Evolutionary conservation across 2,113 vertebrate genomes (phyloP).

Genomic region (Phaethon lepturus): DNA sequence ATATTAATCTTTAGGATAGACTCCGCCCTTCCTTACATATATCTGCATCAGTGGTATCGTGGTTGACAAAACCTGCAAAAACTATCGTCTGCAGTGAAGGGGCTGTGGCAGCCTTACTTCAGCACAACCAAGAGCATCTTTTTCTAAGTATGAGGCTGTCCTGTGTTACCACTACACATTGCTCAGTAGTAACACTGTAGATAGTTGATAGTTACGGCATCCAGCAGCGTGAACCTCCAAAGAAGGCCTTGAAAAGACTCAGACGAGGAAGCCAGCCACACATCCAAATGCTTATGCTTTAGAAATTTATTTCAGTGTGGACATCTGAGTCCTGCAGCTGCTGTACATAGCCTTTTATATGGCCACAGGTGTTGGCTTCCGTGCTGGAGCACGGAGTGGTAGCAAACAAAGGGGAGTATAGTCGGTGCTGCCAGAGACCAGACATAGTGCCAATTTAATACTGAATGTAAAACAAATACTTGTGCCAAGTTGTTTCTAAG

Average conservation of each 20-base stretch:
- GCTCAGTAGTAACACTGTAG: conserved; percentile 23
- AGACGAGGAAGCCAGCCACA: conserved; percentile 64
- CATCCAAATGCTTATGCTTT: conserved; percentile 75
- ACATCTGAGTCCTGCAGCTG: conserved; percentile 80
- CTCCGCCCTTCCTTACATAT: neutral
- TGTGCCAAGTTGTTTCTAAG: conserved; percentile 74
- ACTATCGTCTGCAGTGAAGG: neutral
- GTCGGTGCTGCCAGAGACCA: conserved; percentile 73
- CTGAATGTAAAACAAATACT: conserved; percentile 76
- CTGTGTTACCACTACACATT: neutral
- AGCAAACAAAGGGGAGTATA: conserved; percentile 75
- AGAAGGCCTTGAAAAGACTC: conserved; percentile 55
- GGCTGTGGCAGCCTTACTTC: neutral
- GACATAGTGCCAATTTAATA: conserved; percentile 73
- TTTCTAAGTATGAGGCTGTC: neutral
- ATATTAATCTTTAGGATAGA: neutral
- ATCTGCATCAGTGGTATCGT: neutral
- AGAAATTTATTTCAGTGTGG: conserved; percentile 71
- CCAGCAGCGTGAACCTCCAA: conserved; percentile 18
- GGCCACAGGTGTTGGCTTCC: conserved; percentile 79
- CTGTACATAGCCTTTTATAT: conserved; percentile 73
- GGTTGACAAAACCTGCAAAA: neutral
- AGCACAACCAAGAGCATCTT: conserved; percentile 3
- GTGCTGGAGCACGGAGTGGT: conserved; percentile 48
- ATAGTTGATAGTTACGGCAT: conserved; percentile 14